Conservation (phyloP, 2,113 vertebrate species). For the Datnioides undecimradiatus region DNA sequence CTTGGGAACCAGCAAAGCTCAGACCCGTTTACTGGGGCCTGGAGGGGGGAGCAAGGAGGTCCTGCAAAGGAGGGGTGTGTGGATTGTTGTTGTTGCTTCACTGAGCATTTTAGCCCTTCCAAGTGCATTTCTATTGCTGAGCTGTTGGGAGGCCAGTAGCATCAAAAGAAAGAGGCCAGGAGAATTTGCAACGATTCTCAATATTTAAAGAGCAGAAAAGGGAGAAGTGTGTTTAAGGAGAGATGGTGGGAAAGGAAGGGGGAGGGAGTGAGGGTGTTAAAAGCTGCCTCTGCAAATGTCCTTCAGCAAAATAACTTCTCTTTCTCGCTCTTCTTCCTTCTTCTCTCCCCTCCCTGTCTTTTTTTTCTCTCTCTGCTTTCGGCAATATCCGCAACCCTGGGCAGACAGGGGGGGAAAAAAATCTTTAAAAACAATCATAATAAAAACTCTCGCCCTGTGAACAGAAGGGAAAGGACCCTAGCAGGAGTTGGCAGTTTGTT, state of each 20-base stretch:
- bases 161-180: conserved; percentile 62
- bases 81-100: conserved; percentile 43
- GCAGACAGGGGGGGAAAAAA: conserved; percentile 25
- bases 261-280: conserved; percentile 54
- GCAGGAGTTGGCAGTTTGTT: conserved; percentile 43
- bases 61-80: conserved; percentile 25
- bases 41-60: conserved; percentile 39
- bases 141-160: conserved; percentile 58
- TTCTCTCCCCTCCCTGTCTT: not conserved
- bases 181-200: conserved; percentile 70
- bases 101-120: conserved; percentile 36
- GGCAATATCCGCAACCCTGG: conserved; percentile 54
- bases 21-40: conserved; percentile 47
- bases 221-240: conserved; percentile 66
- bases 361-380: conserved; percentile 25
- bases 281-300: conserved; percentile 77
- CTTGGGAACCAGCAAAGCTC: conserved; percentile 56
- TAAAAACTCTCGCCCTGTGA: conserved; percentile 57
- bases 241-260: conserved; percentile 22
- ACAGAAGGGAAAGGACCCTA: conserved; percentile 34
- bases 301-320: conserved; percentile 74
- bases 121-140: conserved; percentile 32
- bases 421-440: conserved; percentile 77
- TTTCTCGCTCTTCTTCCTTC: conserved; percentile 16
- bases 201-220: conserved; percentile 77